Conservation (phyloP, 2,113 vertebrate genomes). For the Dendropsophus ebraccatus region DNA sequence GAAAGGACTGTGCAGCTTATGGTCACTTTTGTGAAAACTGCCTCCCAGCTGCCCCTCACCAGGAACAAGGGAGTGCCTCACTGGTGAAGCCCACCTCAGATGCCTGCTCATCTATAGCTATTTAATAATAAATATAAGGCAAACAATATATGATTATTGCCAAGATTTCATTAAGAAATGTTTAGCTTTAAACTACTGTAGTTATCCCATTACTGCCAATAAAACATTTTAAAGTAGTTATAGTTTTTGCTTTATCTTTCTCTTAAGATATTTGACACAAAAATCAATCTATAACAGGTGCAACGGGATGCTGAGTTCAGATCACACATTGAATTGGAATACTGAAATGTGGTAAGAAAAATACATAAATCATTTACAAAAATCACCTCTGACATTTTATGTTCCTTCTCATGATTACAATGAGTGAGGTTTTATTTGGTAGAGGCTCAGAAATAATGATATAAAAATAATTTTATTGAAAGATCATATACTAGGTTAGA, state of each 20-base stretch:
- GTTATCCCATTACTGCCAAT: not conserved
- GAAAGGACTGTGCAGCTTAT: no score
- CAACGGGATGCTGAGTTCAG: not conserved
- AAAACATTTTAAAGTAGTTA: not conserved
- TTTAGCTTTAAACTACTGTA: no score
- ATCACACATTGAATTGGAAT: slow-evolving; percentile 9
- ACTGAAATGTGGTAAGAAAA: not conserved
- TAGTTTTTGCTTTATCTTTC: slow-evolving; percentile 1
- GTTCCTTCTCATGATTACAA: not conserved
- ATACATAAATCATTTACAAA: slow-evolving; percentile 20
- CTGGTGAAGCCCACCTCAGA: no score
- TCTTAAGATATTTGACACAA: not conserved
- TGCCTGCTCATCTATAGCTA: no score
- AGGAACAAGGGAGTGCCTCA: no score
- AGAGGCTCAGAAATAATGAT: not conserved
- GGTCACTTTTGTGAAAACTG: no score
- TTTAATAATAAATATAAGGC: no score
- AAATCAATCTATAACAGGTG: slow-evolving; percentile 13
- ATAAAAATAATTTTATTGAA: not conserved
- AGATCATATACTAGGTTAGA: not conserved
- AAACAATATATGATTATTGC: no score
- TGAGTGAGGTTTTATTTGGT: not conserved
- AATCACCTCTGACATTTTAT: slow-evolving; percentile 4
- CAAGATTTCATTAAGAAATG: no score
- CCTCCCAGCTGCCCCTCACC: no score